Percentiles rank a stretch among this genome's conserved stretches.
Evolutionary conservation across 1,140 invertebrate species (phyloP).

Genomic region (Drosophila obscura): DNA sequence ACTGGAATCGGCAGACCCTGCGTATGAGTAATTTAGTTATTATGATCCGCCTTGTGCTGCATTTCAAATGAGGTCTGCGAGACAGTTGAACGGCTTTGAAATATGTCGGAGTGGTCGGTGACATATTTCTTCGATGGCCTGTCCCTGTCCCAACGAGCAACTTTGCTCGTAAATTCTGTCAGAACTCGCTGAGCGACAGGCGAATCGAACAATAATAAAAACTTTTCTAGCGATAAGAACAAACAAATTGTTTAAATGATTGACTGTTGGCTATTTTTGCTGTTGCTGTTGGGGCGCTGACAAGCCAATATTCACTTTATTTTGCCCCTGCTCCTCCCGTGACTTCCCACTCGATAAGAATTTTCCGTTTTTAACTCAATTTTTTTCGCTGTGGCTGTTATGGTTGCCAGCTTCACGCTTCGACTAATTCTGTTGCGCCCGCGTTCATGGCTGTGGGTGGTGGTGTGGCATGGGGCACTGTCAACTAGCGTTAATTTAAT

Average conservation of each 20-base stretch:
- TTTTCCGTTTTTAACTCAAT: slow-evolving; percentile 41
- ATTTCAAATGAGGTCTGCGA: slow-evolving; percentile 52
- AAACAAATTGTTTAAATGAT: slow-evolving; percentile 48
- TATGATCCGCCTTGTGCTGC: slow-evolving; percentile 50
- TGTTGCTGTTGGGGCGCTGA: slow-evolving; percentile 41
- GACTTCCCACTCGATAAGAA: slow-evolving; percentile 32
- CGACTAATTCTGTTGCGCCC: slow-evolving; percentile 48
- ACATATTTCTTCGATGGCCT: slow-evolving; percentile 19
- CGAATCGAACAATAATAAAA: slow-evolving; percentile 47
- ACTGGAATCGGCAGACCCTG: slow-evolving; percentile 70
- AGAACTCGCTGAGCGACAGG: neutral
- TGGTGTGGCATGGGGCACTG: slow-evolving; percentile 2
- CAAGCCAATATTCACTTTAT: slow-evolving; percentile 38
- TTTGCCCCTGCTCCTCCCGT: slow-evolving; percentile 16
- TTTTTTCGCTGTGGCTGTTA: slow-evolving; percentile 34
- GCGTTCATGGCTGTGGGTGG: neutral
- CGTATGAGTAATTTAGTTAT: slow-evolving; percentile 73
- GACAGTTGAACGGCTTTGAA: slow-evolving; percentile 24
- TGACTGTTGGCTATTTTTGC: slow-evolving; percentile 25
- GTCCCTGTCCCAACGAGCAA: neutral
- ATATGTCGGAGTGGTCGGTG: slow-evolving; percentile 8
- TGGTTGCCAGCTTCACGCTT: slow-evolving; percentile 49
- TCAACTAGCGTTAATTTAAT: slow-evolving; percentile 74
- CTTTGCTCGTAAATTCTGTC: slow-evolving; percentile 38
- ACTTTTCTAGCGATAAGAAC: slow-evolving; percentile 24